These are phyloP conservation scores for Nematostella vectensis DNA, from an alignment of 92 coral and sea anemone species.

Conservation along the genomic window DNA sequence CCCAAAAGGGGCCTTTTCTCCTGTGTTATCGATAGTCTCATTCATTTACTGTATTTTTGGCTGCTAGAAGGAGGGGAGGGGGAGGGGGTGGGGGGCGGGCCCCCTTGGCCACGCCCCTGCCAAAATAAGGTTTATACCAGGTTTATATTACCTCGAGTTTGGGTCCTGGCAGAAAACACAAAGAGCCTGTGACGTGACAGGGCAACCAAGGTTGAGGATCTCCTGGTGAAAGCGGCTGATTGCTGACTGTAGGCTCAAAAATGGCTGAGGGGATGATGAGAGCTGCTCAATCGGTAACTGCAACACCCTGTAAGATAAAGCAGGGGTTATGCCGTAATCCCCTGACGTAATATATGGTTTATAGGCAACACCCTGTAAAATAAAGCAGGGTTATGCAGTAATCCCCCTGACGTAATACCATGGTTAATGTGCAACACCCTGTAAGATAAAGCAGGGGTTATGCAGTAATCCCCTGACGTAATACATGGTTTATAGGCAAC, in stretches of 20 bases:
- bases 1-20: too few relatives aligned
- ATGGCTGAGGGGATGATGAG: constrained; percentile 28
- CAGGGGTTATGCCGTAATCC: too few relatives aligned
- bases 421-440: constrained; percentile 66
- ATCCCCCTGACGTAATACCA: too few relatives aligned
- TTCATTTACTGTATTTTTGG: too few relatives aligned
- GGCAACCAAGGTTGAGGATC: constrained; percentile 66
- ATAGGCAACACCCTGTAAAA: background rate
- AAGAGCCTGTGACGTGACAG: constrained; percentile 55
- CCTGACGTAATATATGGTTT: too few relatives aligned
- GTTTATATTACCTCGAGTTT: constrained; percentile 68
- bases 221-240: constrained; percentile 52
- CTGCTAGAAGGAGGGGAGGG: too few relatives aligned
- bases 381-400: background rate
- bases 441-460: too few relatives aligned
- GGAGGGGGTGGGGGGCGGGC: background rate
- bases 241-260: constrained; percentile 37
- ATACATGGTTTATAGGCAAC: too few relatives aligned
- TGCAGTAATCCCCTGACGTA: too few relatives aligned
- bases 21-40: too few relatives aligned
- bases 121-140: too few relatives aligned
- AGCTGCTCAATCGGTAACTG: constrained; percentile 43
- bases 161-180: constrained; percentile 72
- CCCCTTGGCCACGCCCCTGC: background rate
- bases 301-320: constrained; percentile 68